phyloP scores from a whole-genome alignment of 2,888 invertebrate species.

The Exephanes ischioxanthus region DNA sequence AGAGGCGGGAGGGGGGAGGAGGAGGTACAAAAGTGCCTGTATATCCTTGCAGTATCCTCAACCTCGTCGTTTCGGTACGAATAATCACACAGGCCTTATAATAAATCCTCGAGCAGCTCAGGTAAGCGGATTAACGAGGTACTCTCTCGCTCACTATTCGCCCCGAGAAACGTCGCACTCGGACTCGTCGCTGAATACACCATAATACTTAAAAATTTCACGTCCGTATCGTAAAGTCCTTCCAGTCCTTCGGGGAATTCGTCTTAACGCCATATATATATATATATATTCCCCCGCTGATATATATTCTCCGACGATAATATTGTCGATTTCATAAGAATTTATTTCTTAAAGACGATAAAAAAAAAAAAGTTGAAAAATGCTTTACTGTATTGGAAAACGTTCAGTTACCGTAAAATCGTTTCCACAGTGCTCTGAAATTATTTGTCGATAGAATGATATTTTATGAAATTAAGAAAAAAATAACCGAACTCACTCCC shows the following conservation, averaged over 20 bases:
- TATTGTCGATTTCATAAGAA: neutral
- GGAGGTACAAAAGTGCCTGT: conserved; percentile 39
- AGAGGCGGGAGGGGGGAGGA: conserved; percentile 5
- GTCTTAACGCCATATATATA: neutral
- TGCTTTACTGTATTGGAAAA: neutral
- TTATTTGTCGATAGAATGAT: neutral
- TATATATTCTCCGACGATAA: neutral
- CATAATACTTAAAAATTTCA: conserved; percentile 60
- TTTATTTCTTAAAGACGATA: neutral
- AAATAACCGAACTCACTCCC: neutral
- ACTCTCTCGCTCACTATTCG: conserved; percentile 7
- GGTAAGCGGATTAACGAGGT: conserved; percentile 67
- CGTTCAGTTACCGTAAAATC: neutral
- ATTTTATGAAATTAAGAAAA: neutral
- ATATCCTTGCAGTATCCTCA: neutral
- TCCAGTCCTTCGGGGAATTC: conserved; percentile 49
- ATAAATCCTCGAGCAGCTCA: conserved; percentile 59
- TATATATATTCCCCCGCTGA: too few relatives aligned
- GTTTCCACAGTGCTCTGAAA: conserved; percentile 13
- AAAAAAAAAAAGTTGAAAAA: neutral
- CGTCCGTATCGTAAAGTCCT: conserved; percentile 57
- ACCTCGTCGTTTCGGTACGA: conserved; percentile 34
- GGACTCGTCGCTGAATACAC: conserved; percentile 49
- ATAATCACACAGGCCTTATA: conserved; percentile 51
- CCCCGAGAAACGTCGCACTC: conserved; percentile 46